These are phyloP conservation scores for Yasuhikotakia modesta DNA, from an alignment of 2,797 vertebrate species.

Conservation along the genomic window DNA sequence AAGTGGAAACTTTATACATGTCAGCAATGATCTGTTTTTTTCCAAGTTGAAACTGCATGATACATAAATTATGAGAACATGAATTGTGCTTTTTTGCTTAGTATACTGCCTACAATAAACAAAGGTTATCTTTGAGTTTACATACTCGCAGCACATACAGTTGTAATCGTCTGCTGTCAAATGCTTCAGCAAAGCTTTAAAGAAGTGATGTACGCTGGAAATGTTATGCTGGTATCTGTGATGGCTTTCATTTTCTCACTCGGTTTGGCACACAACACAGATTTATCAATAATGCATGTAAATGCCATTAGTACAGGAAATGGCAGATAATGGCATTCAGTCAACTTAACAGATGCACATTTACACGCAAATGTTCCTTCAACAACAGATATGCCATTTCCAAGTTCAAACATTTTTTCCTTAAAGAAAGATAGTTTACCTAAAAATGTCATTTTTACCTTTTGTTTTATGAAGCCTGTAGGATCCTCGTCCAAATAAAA, in stretches of 20 bases:
- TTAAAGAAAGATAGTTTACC: background rate
- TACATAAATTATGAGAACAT: no score
- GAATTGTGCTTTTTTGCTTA: constrained; percentile 16
- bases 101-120: background rate
- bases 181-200: background rate
- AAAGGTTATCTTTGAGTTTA: no score
- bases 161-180: constrained; percentile 27
- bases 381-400: constrained; percentile 22
- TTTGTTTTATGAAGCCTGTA: no score
- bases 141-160: background rate
- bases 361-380: constrained; percentile 13
- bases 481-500: no score
- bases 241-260: constrained; percentile 41
- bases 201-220: constrained; percentile 18
- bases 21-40: constrained; percentile 38
- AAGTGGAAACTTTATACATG: constrained; percentile 21
- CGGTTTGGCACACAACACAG: constrained; percentile 32
- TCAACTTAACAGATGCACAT: constrained; percentile 34
- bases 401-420: background rate
- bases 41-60: no score
- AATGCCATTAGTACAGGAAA: constrained; percentile 33
- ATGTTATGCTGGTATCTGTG: constrained; percentile 34
- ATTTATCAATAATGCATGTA: constrained; percentile 44
- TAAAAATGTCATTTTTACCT: background rate
- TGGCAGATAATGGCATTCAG: constrained; percentile 30